phyloP scores from a whole-genome alignment of 2,888 invertebrate species.

The Prosapia bicincta region DNA sequence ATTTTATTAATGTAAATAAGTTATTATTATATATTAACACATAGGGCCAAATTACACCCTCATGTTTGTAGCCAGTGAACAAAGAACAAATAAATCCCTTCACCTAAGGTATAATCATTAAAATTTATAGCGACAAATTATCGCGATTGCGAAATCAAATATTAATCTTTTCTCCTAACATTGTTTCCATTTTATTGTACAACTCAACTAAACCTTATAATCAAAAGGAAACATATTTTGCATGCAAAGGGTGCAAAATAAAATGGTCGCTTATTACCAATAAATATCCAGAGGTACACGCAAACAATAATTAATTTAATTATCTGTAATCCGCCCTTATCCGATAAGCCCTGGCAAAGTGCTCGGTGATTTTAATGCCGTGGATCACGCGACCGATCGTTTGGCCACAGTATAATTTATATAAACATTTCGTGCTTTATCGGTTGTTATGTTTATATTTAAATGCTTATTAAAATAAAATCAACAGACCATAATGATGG shows the following conservation, averaged over 20 bases:
- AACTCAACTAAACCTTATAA: not conserved
- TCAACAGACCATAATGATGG: not conserved
- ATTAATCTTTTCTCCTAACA: not conserved
- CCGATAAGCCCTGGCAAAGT: conserved; percentile 21
- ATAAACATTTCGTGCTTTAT: not conserved
- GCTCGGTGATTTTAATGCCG: conserved; percentile 20
- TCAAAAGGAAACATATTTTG: not conserved
- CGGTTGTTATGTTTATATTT: not conserved
- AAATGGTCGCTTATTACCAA: conserved; percentile 25
- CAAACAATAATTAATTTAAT: conserved; percentile 32
- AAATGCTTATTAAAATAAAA: not conserved
- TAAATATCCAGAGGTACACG: conserved; percentile 25
- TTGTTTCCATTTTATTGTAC: not conserved
- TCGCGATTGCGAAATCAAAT: not conserved
- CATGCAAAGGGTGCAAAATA: conserved; percentile 15
- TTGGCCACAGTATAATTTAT: not conserved
- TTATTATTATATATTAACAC: too few relatives aligned
- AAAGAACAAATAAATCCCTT: not conserved
- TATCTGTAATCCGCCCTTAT: conserved; percentile 24
- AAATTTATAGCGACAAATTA: not conserved
- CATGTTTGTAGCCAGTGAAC: not conserved
- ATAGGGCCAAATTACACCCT: too few relatives aligned
- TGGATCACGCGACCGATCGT: conserved; percentile 5
- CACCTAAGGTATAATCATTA: not conserved
- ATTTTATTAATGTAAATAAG: too few relatives aligned